Percentiles rank a stretch among this genome's conserved stretches.
These are phyloP conservation scores for Tamias sibiricus DNA, from an alignment of 2,113 vertebrate species.

Conservation along the genomic window DNA sequence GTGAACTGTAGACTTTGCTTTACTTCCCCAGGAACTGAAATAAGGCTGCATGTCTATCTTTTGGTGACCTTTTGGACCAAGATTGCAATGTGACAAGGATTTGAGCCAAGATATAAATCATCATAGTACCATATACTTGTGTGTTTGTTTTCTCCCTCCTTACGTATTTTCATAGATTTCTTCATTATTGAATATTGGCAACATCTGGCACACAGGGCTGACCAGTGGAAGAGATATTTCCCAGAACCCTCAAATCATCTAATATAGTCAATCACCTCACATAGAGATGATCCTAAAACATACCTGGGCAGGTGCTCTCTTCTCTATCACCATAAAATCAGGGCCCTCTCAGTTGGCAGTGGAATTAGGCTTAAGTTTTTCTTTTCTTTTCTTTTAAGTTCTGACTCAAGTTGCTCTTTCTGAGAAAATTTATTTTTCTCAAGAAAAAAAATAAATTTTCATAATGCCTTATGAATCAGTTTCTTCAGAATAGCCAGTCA, in stretches of 20 bases:
- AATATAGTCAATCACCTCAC: not conserved
- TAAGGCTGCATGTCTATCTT: not conserved
- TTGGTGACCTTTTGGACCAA: not conserved
- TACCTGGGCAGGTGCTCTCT: not conserved
- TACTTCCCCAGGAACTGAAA: not conserved
- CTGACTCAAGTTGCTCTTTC: constrained; percentile 14
- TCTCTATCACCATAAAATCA: not conserved
- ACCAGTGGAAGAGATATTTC: not conserved
- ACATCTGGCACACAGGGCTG: too few species aligned
- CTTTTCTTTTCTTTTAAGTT: not conserved
- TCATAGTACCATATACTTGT: not conserved
- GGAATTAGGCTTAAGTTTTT: not conserved
- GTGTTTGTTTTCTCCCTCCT: not conserved
- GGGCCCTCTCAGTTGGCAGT: not conserved
- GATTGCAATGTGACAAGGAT: not conserved
- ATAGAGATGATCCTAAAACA: not conserved
- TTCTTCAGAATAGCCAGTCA: not conserved
- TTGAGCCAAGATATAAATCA: not conserved
- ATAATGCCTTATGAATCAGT: not conserved
- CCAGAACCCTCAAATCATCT: not conserved
- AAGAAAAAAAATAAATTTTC: constrained; percentile 46
- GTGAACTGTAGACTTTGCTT: not conserved
- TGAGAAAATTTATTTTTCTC: not conserved
- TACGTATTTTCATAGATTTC: not conserved
- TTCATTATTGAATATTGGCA: not conserved